phyloP scores from a whole-genome alignment of 1,140 invertebrate genomes.

The Leptestheria dahalacensis region DNA sequence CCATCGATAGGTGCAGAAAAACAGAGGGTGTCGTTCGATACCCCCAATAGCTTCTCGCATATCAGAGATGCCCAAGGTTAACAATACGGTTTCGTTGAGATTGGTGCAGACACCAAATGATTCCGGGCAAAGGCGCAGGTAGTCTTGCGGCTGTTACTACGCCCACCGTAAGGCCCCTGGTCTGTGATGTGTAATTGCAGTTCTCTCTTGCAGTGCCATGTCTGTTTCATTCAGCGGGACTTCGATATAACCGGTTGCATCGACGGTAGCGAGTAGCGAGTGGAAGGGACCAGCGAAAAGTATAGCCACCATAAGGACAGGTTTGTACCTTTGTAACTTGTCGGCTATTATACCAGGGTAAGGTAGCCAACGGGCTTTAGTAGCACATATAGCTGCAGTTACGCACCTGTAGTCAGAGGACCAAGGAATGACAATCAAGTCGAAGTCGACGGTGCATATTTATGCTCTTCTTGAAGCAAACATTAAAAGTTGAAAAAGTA shows the following conservation, averaged over 20 bases:
- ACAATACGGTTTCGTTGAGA: not conserved
- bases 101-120: not conserved
- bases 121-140: not conserved
- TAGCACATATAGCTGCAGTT: not conserved
- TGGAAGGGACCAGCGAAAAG: conserved; percentile 53
- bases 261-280: conserved; percentile 39
- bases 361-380: conserved; percentile 12
- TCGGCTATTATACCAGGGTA: conserved; percentile 54
- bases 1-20: not conserved
- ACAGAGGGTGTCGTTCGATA: not conserved
- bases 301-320: conserved; percentile 53
- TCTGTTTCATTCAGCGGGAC: not conserved
- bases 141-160: not conserved
- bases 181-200: not conserved
- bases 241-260: not conserved
- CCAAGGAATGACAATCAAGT: conserved; percentile 64
- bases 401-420: conserved; percentile 59
- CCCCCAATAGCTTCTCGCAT: not conserved
- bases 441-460: too few relatives aligned
- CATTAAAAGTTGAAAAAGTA: too few relatives aligned
- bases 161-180: not conserved
- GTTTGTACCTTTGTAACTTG: conserved; percentile 63
- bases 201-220: too few relatives aligned
- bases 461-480: too few relatives aligned
- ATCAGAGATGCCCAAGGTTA: not conserved